These are phyloP conservation scores for Nycticryphes semicollaris DNA, from an alignment of 2,113 vertebrate species.

Conservation along the genomic window DNA sequence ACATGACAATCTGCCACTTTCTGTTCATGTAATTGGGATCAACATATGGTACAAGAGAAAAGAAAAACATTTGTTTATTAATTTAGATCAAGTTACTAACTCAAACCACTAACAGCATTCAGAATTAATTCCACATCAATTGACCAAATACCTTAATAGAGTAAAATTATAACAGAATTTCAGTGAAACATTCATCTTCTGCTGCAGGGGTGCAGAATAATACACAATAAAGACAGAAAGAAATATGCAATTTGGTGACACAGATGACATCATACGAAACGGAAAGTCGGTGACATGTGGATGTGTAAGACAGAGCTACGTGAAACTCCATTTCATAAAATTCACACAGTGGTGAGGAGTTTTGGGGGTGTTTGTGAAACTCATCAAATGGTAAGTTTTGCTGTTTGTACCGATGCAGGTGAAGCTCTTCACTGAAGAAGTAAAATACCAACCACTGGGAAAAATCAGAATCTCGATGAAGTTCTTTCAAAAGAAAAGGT, in stretches of 20 bases:
- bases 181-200: neutral
- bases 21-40: slow-evolving; percentile 72
- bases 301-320: slow-evolving; percentile 25
- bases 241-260: slow-evolving; percentile 1
- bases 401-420: slow-evolving; percentile 66
- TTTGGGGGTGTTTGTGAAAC: slow-evolving; percentile 71
- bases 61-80: slow-evolving; percentile 78
- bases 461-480: slow-evolving; percentile 69
- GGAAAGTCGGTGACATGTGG: slow-evolving; percentile 43
- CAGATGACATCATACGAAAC: slow-evolving; percentile 35
- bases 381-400: slow-evolving; percentile 58
- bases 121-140: slow-evolving; percentile 61
- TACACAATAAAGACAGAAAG: neutral
- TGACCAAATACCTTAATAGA: slow-evolving; percentile 62
- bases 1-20: slow-evolving; percentile 72
- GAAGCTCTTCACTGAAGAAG: slow-evolving; percentile 60
- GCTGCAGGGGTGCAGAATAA: neutral
- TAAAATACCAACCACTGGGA: slow-evolving; percentile 43
- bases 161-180: slow-evolving; percentile 34
- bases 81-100: slow-evolving; percentile 74
- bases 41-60: slow-evolving; percentile 69
- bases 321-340: slow-evolving; percentile 55
- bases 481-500: slow-evolving; percentile 21
- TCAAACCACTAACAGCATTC: slow-evolving; percentile 63
- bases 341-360: slow-evolving; percentile 54